These are phyloP conservation scores for Platorchestia sp. DNA, from an alignment of 1,140 invertebrate species.

Conservation along the genomic window DNA sequence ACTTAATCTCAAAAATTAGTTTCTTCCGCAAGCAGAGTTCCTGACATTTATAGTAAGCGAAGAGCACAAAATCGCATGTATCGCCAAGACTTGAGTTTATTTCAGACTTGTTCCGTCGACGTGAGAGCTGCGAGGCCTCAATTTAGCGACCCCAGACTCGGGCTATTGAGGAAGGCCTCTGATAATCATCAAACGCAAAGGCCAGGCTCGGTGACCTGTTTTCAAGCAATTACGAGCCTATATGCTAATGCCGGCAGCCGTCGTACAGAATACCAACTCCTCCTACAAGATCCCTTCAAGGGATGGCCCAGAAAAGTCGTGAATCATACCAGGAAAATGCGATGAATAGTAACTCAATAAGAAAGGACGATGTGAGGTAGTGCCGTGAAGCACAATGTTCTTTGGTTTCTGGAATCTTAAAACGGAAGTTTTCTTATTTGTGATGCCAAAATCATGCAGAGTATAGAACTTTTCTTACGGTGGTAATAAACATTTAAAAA, in stretches of 20 bases:
- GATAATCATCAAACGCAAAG: slow-evolving; percentile 27
- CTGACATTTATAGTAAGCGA: neutral
- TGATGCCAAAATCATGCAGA: too few relatives aligned
- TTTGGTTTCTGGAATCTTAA: too few relatives aligned
- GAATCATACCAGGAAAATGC: too few relatives aligned
- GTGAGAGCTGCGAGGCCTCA: neutral
- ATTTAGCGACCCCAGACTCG: neutral
- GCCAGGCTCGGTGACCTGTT: slow-evolving; percentile 12
- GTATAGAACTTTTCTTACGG: too few relatives aligned
- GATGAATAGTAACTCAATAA: too few relatives aligned
- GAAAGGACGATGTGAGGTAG: too few relatives aligned
- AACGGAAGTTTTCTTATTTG: too few relatives aligned
- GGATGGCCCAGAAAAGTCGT: neutral
- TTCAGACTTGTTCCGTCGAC: neutral
- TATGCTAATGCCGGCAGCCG: slow-evolving; percentile 9
- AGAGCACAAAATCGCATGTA: neutral
- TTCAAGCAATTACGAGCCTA: slow-evolving; percentile 33
- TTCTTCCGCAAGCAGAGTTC: neutral
- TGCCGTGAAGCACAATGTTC: too few relatives aligned
- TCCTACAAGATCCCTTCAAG: neutral
- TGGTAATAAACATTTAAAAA: too few relatives aligned
- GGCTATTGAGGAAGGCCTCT: slow-evolving; percentile 8
- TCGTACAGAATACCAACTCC: slow-evolving; percentile 2
- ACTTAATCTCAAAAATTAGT: neutral
- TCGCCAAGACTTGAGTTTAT: neutral